A percentile compares a stretch with the other conserved stretches of the same genome.
Evolutionary conservation across 2,113 vertebrate species (phyloP).

Genomic region (Sinosuthora webbiana): DNA sequence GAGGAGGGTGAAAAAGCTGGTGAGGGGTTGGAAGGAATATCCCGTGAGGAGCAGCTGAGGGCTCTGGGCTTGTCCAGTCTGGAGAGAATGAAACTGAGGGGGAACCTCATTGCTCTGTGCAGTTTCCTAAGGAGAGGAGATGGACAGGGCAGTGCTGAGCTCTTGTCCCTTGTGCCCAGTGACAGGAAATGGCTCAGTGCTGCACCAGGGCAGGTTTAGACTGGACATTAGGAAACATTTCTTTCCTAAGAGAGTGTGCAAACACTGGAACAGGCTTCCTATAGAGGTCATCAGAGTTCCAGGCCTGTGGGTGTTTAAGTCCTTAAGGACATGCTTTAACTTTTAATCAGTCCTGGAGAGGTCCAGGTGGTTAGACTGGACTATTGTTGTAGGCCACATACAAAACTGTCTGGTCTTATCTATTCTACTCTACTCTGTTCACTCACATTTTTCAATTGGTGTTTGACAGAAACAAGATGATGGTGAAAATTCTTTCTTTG

Average conservation of each 20-base stretch:
- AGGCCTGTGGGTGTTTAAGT: not conserved
- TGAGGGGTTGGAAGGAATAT: not conserved
- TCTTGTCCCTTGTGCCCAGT: not conserved
- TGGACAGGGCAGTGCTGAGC: not conserved
- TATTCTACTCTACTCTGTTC: not conserved
- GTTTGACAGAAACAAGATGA: not conserved
- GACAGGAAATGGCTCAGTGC: not conserved
- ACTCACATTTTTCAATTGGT: not conserved
- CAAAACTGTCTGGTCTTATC: not conserved
- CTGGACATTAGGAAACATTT: not conserved
- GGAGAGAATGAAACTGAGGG: not conserved
- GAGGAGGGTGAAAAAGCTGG: not conserved
- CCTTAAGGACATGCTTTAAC: not conserved
- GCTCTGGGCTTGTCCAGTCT: not conserved
- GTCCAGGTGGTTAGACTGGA: not conserved
- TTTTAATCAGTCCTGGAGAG: not conserved
- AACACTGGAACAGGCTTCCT: not conserved
- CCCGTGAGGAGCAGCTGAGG: not conserved
- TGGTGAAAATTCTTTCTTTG: not conserved
- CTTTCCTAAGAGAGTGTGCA: not conserved
- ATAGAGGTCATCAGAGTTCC: not conserved
- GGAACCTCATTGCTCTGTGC: not conserved
- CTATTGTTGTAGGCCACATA: accelerated
- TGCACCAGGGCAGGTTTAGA: not conserved
- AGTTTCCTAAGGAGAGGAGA: not conserved